These are phyloP conservation scores for Lepilemur ruficaudatus DNA, from an alignment of 2,797 vertebrate species.

Conservation along the genomic window DNA sequence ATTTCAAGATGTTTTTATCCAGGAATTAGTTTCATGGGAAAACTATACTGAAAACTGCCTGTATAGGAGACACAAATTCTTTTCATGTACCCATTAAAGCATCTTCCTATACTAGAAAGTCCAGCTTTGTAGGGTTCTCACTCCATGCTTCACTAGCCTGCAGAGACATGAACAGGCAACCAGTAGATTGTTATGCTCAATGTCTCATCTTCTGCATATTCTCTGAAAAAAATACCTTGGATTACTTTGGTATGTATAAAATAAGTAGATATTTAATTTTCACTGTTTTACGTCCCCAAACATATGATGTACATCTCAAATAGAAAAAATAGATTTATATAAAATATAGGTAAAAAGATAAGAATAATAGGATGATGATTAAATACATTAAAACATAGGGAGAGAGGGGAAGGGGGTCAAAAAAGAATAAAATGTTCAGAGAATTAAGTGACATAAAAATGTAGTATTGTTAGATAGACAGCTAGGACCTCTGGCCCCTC, in stretches of 20 bases:
- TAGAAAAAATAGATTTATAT: not conserved
- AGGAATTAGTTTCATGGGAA: not conserved
- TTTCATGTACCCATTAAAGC: not conserved
- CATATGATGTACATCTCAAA: not conserved
- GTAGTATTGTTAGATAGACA: not conserved
- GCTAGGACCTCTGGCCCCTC: no score
- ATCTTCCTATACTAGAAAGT: not conserved
- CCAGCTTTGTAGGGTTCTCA: not conserved
- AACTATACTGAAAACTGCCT: not conserved
- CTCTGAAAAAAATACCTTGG: not conserved
- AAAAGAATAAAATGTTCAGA: slow-evolving; percentile 8
- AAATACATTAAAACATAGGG: not conserved
- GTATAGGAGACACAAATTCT: not conserved
- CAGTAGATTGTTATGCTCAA: not conserved
- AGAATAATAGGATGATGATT: not conserved
- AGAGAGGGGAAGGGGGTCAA: not conserved
- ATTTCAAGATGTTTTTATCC: not conserved
- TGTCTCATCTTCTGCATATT: not conserved
- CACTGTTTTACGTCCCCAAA: not conserved
- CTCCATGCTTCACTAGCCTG: not conserved
- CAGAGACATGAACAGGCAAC: not conserved
- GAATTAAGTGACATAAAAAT: not conserved
- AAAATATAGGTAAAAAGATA: not conserved
- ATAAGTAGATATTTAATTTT: not conserved
- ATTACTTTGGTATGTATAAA: not conserved